A percentile compares a stretch with the other conserved stretches of the same genome.
phyloP scores from a whole-genome alignment of 1,140 invertebrate species.

The Drosophila santomea region DNA sequence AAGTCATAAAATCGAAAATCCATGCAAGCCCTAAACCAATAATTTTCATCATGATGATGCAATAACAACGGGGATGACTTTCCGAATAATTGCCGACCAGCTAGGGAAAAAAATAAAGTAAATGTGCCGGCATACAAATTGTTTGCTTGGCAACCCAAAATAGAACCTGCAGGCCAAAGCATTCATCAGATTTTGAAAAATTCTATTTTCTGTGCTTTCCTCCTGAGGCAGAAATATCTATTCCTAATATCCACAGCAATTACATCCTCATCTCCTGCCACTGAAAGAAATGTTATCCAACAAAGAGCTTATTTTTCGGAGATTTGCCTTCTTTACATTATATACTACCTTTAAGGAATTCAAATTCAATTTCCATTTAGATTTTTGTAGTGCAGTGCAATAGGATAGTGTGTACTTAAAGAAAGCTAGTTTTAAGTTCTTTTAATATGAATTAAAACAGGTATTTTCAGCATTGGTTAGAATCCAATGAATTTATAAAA shows the following conservation, averaged over 20 bases:
- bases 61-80: constrained; percentile 38
- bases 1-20: constrained; percentile 44
- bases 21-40: constrained; percentile 37
- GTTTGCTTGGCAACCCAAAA: constrained; percentile 25
- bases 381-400: too few species aligned
- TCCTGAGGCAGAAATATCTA: constrained; percentile 27
- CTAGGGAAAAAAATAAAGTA: neutral
- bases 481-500: too few species aligned
- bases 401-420: too few species aligned
- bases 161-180: constrained; percentile 25
- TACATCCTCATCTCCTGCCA: constrained; percentile 24
- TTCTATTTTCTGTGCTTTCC: constrained; percentile 23
- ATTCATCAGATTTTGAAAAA: constrained; percentile 20
- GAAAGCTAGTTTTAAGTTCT: too few species aligned
- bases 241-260: constrained; percentile 45
- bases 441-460: neutral
- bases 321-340: too few species aligned
- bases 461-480: neutral
- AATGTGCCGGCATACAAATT: constrained; percentile 34
- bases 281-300: neutral
- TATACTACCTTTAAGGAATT: too few species aligned
- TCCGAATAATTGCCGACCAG: constrained; percentile 39
- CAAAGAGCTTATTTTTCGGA: neutral
- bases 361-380: too few species aligned
- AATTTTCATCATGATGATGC: constrained; percentile 49